Percentiles rank a stretch among this genome's conserved stretches.
These are phyloP conservation scores for Pongo pygmaeus DNA, from an alignment of 2,113 vertebrate genomes.

Conservation along the genomic window DNA sequence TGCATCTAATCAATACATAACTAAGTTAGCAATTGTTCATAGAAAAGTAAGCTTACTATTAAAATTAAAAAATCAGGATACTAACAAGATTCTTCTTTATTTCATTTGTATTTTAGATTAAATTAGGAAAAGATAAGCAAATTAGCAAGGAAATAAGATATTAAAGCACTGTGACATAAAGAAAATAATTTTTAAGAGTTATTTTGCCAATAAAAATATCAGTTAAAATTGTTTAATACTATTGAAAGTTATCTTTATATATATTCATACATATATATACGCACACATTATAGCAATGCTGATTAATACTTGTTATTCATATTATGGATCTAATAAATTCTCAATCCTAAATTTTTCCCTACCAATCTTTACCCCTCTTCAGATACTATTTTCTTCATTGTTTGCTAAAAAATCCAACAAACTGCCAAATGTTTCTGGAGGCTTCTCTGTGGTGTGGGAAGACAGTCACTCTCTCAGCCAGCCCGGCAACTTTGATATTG, in stretches of 20 bases:
- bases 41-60: neutral
- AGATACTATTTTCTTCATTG: neutral
- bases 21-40: neutral
- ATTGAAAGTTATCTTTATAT: neutral
- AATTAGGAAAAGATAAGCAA: neutral
- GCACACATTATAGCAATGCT: neutral
- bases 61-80: neutral
- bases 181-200: neutral
- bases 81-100: neutral
- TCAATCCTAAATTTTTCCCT: neutral
- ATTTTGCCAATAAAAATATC: neutral
- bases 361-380: neutral
- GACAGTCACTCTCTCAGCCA: neutral
- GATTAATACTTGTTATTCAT: neutral
- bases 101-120: neutral
- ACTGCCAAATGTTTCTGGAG: neutral
- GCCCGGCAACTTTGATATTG: neutral
- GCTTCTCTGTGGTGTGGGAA: neutral
- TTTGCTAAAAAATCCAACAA: conserved; percentile 3
- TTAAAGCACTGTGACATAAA: neutral
- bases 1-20: neutral
- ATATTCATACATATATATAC: neutral
- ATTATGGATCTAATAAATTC: neutral
- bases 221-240: neutral
- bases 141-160: neutral